Conservation (phyloP, 2,888 invertebrate species). For the Liopterus haemorrhoidalis region DNA sequence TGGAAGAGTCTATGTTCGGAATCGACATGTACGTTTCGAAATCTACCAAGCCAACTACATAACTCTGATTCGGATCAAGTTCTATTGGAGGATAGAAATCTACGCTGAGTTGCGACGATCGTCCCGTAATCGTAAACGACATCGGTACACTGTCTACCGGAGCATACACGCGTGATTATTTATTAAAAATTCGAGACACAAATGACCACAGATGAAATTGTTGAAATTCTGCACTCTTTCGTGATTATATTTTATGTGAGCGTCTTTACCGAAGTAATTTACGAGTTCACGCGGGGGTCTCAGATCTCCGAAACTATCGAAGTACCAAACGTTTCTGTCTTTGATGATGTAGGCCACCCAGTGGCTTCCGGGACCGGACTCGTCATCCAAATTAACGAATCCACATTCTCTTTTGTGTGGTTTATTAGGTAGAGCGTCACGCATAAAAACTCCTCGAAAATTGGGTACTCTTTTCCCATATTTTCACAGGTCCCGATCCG, state of each 20-base stretch:
- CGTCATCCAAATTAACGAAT: slow-evolving; percentile 37
- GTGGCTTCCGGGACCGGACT: slow-evolving; percentile 36
- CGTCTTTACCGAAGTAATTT: slow-evolving; percentile 29
- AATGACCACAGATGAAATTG: slow-evolving; percentile 34
- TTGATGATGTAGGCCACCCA: slow-evolving; percentile 40
- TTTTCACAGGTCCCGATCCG: slow-evolving; percentile 2
- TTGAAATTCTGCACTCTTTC: slow-evolving; percentile 32
- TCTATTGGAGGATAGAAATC: slow-evolving; percentile 31
- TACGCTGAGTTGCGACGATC: slow-evolving; percentile 27
- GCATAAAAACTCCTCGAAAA: slow-evolving; percentile 36
- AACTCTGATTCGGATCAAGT: slow-evolving; percentile 26
- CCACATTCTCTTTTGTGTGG: slow-evolving; percentile 32
- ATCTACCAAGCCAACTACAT: slow-evolving; percentile 34
- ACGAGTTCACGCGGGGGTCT: slow-evolving; percentile 33
- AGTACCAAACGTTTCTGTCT: slow-evolving; percentile 36
- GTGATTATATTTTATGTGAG: slow-evolving; percentile 33
- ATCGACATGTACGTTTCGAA: slow-evolving; percentile 35
- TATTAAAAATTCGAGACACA: slow-evolving; percentile 34
- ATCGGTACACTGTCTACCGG: no score
- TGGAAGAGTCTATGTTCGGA: slow-evolving; percentile 37
- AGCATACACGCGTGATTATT: no score
- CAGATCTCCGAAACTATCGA: slow-evolving; percentile 42
- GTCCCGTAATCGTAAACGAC: slow-evolving; percentile 1
- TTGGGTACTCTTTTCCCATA: slow-evolving; percentile 15
- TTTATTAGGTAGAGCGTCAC: slow-evolving; percentile 29